Conservation (phyloP, 2,888 invertebrate species). For the Eristalinus sepulchralis region DNA sequence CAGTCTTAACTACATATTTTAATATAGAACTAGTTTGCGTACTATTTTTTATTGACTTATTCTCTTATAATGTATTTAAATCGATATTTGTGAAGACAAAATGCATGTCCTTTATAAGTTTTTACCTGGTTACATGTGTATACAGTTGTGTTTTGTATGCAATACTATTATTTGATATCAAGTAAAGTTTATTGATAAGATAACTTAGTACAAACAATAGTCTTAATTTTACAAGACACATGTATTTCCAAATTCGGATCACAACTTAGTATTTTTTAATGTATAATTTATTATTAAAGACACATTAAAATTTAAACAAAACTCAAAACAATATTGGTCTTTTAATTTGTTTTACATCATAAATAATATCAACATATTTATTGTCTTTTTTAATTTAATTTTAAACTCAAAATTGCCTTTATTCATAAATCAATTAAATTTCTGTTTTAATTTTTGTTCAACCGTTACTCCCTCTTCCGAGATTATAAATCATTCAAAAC, state of each 20-base stretch:
- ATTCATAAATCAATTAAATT: too few relatives aligned
- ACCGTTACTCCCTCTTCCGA: too few relatives aligned
- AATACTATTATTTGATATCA: not conserved
- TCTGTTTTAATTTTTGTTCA: too few relatives aligned
- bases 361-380: constrained; percentile 24
- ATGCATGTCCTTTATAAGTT: not conserved
- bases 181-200: constrained; percentile 17
- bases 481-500: too few relatives aligned
- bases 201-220: constrained; percentile 69
- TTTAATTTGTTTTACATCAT: constrained; percentile 28
- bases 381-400: not conserved
- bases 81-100: not conserved
- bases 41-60: not conserved
- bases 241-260: not conserved
- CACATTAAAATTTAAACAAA: constrained; percentile 37
- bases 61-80: not conserved
- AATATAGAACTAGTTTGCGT: not conserved
- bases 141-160: not conserved
- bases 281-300: constrained; percentile 22
- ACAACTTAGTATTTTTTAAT: constrained; percentile 20
- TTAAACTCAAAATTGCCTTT: not conserved
- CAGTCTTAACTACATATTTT: constrained; percentile 25
- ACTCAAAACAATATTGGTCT: constrained; percentile 29
- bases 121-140: not conserved
- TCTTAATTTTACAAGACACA: constrained; percentile 38